Conservation (phyloP, 2,113 vertebrate genomes). For the Phaetusa simplex region DNA sequence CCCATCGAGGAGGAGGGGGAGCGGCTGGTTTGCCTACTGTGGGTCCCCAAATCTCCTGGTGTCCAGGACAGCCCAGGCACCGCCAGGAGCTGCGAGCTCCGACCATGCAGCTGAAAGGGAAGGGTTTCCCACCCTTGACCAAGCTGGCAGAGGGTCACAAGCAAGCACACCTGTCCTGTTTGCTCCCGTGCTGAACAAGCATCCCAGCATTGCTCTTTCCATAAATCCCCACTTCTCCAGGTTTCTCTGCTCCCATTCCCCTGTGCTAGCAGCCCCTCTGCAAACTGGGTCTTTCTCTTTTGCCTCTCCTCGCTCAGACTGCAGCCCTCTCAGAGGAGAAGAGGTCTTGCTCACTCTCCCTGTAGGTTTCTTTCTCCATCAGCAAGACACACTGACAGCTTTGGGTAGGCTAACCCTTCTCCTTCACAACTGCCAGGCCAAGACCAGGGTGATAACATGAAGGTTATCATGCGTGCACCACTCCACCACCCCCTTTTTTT, state of each 20-base stretch:
- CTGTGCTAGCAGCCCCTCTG: not conserved
- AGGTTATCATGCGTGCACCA: not conserved
- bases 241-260: not conserved
- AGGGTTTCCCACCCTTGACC: not conserved
- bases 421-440: not conserved
- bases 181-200: not conserved
- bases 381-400: not conserved
- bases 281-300: not conserved
- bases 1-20: not conserved
- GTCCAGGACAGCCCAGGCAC: not conserved
- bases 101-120: not conserved
- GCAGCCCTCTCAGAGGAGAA: not conserved
- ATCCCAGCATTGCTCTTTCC: not conserved
- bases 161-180: not conserved
- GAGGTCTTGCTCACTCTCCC: not conserved
- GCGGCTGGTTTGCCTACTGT: accelerated
- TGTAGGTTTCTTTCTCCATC: not conserved
- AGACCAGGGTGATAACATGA: not conserved
- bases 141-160: not conserved
- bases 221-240: not conserved
- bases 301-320: not conserved
- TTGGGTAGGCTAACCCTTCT: not conserved
- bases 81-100: not conserved
- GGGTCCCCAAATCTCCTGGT: not conserved
- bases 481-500: not conserved